Base-by-base conservation (phyloP, 1,140 invertebrate genomes). In the Neoseiulus cucumeris region DNA sequence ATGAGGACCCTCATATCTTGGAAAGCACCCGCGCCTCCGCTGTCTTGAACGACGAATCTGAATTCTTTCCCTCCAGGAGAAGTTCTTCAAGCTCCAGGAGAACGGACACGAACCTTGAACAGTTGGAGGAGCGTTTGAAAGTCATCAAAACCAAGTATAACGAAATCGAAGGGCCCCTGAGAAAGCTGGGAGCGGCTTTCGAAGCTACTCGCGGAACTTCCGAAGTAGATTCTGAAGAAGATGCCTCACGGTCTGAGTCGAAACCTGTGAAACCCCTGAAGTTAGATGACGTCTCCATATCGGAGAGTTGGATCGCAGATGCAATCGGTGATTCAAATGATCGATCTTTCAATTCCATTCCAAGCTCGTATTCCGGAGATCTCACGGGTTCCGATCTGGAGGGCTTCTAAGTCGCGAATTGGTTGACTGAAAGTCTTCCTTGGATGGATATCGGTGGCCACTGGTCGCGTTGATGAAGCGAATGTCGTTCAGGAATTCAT, bases 371-470 rank as follows among this genome's bases (percentile, higher is more conserved):
- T 59, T 59, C 51, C 12, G 51, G 17, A 12, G 51, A 59, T 59
- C 51, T 59, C 33, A 59, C 51, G 25, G 51, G 51, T 20, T 59
- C 51, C 1, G 51, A 59, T 25, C 33, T 59, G 33, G 51, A 59
- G 17, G 33, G 22, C 25, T 59, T 59, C 33, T 59, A 59, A 9
- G 45, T 22, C n/a, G n/a, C n/a, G n/a, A n/a, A n/a, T n/a, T n/a
- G n/a, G n/a, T n/a, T n/a, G n/a, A n/a, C n/a, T n/a, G n/a, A n/a
- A n/a, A n/a, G n/a, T n/a, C n/a, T n/a, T n/a, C n/a, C n/a, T n/a
- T n/a, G n/a, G n/a, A n/a, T n/a, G n/a, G n/a, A n/a, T n/a, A n/a
- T n/a, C n/a, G n/a, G n/a, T n/a, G n/a, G n/a, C n/a, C n/a, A n/a
- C n/a, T n/a, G n/a, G n/a, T n/a, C n/a, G n/a, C n/a, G n/a, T n/a